Base-by-base conservation (phyloP, 2,113 vertebrate species). In the Thunnus thynnus region DNA sequence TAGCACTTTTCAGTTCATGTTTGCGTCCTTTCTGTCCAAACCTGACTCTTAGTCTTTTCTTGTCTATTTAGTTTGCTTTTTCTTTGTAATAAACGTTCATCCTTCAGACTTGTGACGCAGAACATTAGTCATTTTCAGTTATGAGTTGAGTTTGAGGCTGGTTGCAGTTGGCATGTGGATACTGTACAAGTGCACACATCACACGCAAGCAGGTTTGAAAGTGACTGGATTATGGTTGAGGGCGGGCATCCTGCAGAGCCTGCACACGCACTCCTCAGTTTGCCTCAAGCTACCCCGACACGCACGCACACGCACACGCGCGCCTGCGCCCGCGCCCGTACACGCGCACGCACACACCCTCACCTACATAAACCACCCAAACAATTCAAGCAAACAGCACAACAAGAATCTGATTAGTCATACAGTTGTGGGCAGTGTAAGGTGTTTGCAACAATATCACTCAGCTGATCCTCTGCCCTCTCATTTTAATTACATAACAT, bases 221-320 rank as follows among this genome's bases (percentile, higher is more conserved):
- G 80, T 66, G 83, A 60, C 52, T 47, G 74, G 71, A 69, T 74
- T 44, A 10, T 60, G 66, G 85, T 20, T 30, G 67, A 46, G 69
- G 78, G 70, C 62, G 32, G 56, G 80, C 69, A 50, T 80, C 83
- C 85, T 83, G 86, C 85, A 78, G 63, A 74, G 67, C 52, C 25
- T 6, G 25, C 76, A 70, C 73, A 25, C 56, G 5, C 73, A 50
- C 51, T 30, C 72, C 47, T 51, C 41, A 20, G 48, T 75, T 62
- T 12, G 66, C 76, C 80, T 84, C 48, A 1, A 73, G 55, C 70
- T 72, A 72, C 36, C 60, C 58, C 30, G 14, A 25, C 44, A 36
- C 32, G 7, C 36, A 9, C 8, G 8, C 36, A 8, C 36, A 1
- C 36, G 2, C 36, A 1, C 60, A 30, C 56, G 8, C 69, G 5